phyloP scores from a whole-genome alignment of 1,140 invertebrate species.

The Drosophila fuyamai region DNA sequence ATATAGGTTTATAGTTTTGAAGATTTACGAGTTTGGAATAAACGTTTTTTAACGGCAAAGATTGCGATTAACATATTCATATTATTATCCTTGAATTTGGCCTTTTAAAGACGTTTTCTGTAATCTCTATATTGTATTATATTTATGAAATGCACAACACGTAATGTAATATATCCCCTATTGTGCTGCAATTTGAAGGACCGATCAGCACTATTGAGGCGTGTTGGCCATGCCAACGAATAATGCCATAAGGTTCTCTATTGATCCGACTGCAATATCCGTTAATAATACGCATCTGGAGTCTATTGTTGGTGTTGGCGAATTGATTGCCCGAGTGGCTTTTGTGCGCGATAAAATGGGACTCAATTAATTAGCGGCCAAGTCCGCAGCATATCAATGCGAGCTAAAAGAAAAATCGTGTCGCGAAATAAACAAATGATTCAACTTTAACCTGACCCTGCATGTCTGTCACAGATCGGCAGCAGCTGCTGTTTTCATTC shows the following conservation, averaged over 20 bases:
- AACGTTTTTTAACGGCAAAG: no score
- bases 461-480: constrained; percentile 78
- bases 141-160: constrained; percentile 30
- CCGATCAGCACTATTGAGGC: constrained; percentile 46
- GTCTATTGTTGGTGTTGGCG: constrained; percentile 52
- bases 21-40: no score
- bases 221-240: constrained; percentile 69
- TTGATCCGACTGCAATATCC: constrained; percentile 54
- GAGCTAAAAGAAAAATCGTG: constrained; percentile 79
- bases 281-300: constrained; percentile 65
- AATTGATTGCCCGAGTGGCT: constrained; percentile 73
- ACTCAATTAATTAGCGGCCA: constrained; percentile 75
- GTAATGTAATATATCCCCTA: constrained; percentile 22
- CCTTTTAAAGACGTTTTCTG: not conserved
- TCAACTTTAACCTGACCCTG: constrained; percentile 85
- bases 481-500: constrained; percentile 25
- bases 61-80: no score
- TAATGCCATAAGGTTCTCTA: constrained; percentile 56
- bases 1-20: no score
- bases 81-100: no score
- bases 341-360: constrained; percentile 76
- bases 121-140: constrained; percentile 6
- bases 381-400: constrained; percentile 62
- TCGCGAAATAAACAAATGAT: constrained; percentile 78
- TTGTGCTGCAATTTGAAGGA: constrained; percentile 57